phyloP scores from a whole-genome alignment of 2,797 vertebrate genomes.

The Rousettus madagascariensis region DNA sequence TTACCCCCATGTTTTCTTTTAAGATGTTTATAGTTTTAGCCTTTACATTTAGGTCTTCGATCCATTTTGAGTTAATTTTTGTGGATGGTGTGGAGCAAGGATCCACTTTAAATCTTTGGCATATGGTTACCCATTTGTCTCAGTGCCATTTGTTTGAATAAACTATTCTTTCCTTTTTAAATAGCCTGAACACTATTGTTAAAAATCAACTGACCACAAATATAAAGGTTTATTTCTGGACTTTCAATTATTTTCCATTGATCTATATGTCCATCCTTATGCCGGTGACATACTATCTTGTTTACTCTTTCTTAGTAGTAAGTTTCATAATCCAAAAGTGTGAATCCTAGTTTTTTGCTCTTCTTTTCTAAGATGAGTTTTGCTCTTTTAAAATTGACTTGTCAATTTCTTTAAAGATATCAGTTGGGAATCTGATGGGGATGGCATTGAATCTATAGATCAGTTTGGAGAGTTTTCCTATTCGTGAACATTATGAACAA shows the following conservation, averaged over 20 bases:
- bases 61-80: background rate
- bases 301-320: background rate
- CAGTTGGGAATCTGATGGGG: background rate
- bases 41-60: background rate
- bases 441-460: background rate
- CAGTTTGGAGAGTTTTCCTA: background rate
- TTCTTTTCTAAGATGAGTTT: background rate
- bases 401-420: background rate
- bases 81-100: background rate
- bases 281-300: background rate
- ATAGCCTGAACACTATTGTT: background rate
- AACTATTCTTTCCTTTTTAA: background rate
- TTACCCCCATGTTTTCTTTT: background rate
- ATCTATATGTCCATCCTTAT: background rate
- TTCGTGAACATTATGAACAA: background rate
- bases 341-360: background rate
- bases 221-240: background rate
- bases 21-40: background rate
- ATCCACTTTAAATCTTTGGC: background rate
- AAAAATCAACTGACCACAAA: background rate
- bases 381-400: slow-evolving; percentile 4
- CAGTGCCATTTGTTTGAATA: background rate
- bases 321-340: background rate
- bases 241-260: background rate
- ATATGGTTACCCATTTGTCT: background rate